phyloP scores from a whole-genome alignment of 2,797 vertebrate genomes.

The Scarus forsteni region DNA sequence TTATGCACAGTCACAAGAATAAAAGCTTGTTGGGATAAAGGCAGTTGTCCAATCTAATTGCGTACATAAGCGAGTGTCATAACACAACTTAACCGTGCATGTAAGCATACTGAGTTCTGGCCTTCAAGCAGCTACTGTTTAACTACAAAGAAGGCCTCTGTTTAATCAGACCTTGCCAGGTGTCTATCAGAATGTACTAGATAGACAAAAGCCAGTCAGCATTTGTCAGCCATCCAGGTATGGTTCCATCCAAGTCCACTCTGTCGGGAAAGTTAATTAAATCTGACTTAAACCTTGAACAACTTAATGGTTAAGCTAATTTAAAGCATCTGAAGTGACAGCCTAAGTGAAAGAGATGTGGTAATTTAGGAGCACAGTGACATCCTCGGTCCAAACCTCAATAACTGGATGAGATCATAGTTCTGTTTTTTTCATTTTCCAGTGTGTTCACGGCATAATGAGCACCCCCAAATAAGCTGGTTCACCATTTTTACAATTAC shows the following conservation, averaged over 20 bases:
- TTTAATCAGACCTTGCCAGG: not conserved
- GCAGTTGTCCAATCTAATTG: too few relatives aligned
- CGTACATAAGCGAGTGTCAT: too few relatives aligned
- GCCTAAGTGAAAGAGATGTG: slow-evolving; percentile 31
- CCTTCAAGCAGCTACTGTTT: not conserved
- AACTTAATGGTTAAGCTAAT: slow-evolving; percentile 8
- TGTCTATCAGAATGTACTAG: not conserved
- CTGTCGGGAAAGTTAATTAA: slow-evolving; percentile 25
- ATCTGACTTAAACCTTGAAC: slow-evolving; percentile 39
- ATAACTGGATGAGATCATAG: slow-evolving; percentile 46
- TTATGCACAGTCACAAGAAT: too few relatives aligned
- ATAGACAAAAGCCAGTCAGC: slow-evolving; percentile 2
- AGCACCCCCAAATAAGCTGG: slow-evolving; percentile 15
- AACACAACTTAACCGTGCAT: too few relatives aligned
- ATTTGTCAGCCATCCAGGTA: slow-evolving; percentile 11
- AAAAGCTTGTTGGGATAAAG: too few relatives aligned
- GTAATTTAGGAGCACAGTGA: slow-evolving; percentile 29
- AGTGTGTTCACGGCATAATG: slow-evolving; percentile 13
- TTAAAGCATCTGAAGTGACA: slow-evolving; percentile 25
- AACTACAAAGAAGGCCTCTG: not conserved
- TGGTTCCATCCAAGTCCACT: slow-evolving; percentile 15
- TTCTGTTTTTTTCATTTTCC: slow-evolving; percentile 15
- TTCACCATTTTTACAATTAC: slow-evolving; percentile 29
- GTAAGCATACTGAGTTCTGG: too few relatives aligned
- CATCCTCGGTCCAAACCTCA: slow-evolving; percentile 40